Conservation (phyloP, 1,140 invertebrate genomes). For the Drosophila jambulina region DNA sequence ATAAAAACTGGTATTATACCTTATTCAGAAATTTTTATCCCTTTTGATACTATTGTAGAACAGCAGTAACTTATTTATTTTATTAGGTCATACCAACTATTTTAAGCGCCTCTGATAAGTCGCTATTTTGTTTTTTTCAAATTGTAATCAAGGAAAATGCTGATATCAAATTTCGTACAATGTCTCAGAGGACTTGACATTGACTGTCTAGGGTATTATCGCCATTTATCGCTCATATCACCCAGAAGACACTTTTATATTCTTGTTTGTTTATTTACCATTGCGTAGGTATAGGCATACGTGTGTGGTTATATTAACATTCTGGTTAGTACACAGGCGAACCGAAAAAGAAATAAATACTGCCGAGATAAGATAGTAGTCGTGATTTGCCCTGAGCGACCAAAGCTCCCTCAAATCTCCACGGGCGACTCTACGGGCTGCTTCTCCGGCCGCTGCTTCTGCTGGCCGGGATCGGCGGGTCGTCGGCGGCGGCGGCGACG, state of each 20-base stretch:
- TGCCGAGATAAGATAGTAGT: conserved; percentile 60
- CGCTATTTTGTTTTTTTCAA: background rate
- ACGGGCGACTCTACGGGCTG: conserved; percentile 72
- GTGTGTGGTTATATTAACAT: conserved; percentile 20
- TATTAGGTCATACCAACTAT: conserved; percentile 1
- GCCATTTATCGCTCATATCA: conserved; percentile 34
- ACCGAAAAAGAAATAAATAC: conserved; percentile 54
- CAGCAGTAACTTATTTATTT: background rate
- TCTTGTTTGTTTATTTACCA: conserved; percentile 51
- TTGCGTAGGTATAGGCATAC: conserved; percentile 6
- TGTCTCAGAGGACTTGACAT: conserved; percentile 5
- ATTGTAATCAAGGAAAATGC: background rate
- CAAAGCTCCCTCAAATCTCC: conserved; percentile 54
- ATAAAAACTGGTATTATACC: background rate
- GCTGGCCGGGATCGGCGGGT: conserved; percentile 38
- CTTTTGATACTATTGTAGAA: background rate
- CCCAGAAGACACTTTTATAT: conserved; percentile 38
- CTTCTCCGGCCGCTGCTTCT: conserved; percentile 34
- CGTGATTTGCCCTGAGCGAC: conserved; percentile 17
- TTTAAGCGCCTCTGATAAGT: background rate
- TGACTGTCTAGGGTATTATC: conserved; percentile 10
- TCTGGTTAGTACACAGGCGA: conserved; percentile 37
- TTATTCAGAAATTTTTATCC: background rate
- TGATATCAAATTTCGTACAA: conserved; percentile 3
- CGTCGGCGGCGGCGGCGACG: conserved; percentile 59